These are phyloP conservation scores for Leucophenga montana DNA, from an alignment of 2,888 invertebrate species.

Conservation along the genomic window DNA sequence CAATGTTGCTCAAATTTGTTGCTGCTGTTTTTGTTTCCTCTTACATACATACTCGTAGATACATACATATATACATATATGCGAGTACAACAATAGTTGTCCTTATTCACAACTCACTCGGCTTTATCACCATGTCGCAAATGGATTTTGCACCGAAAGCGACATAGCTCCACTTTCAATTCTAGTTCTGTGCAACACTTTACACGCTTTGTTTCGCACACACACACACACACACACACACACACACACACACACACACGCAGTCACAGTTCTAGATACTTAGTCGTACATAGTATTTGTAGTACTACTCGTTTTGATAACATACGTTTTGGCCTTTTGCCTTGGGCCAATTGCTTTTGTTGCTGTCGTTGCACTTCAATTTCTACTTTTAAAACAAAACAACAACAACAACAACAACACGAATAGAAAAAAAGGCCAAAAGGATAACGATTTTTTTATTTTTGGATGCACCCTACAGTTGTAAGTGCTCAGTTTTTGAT, in stretches of 20 bases:
- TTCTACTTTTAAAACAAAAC: slow-evolving; percentile 10
- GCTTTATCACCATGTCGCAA: background rate
- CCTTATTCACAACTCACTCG: background rate
- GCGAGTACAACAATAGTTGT: background rate
- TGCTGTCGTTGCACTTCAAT: slow-evolving; percentile 11
- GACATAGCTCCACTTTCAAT: too few relatives aligned
- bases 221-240: slow-evolving; percentile 22
- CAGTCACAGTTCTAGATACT: background rate
- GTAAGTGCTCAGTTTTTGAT: too few relatives aligned
- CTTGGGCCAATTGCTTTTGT: slow-evolving; percentile 28
- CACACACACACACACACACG: slow-evolving; percentile 31
- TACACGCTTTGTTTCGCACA: slow-evolving; percentile 6
- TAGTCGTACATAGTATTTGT: background rate
- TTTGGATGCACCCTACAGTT: background rate
- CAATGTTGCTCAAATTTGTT: slow-evolving; percentile 7
- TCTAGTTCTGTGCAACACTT: too few relatives aligned
- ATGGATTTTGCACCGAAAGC: background rate
- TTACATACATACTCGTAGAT: too few relatives aligned
- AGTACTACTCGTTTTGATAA: background rate
- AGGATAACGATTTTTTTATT: background rate
- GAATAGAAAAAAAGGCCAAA: slow-evolving; percentile 4
- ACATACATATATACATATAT: too few relatives aligned
- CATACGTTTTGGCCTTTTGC: slow-evolving; percentile 37
- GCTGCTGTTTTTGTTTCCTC: too few relatives aligned
- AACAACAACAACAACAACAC: background rate